Conservation (phyloP, 2,797 vertebrate genomes). For the Crocodylus rhombifer region DNA sequence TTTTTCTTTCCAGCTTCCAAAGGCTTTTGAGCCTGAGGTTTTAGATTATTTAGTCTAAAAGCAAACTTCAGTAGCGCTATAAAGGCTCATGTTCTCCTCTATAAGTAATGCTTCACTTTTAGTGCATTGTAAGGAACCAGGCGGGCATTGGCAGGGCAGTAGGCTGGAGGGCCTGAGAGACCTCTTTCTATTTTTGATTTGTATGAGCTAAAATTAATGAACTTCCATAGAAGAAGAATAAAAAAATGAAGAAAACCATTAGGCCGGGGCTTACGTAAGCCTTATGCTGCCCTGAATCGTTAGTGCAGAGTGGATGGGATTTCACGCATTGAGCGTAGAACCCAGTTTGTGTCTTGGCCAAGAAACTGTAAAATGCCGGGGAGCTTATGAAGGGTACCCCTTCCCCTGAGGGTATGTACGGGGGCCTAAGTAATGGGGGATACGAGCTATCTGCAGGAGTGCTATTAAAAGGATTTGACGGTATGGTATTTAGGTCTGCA, state of each 20-base stretch:
- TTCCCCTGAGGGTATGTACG: neutral
- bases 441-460: rapidly evolving
- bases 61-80: conserved; percentile 5
- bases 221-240: neutral
- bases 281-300: neutral
- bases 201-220: neutral
- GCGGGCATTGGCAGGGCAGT: rapidly evolving
- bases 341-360: neutral
- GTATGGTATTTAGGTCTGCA: neutral
- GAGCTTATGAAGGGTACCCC: rapidly evolving
- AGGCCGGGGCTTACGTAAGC: neutral
- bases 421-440: neutral
- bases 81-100: neutral
- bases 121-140: neutral
- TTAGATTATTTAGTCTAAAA: neutral
- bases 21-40: conserved; percentile 14
- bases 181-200: neutral
- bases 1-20: conserved; percentile 16
- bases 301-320: neutral
- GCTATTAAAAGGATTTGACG: neutral
- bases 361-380: rapidly evolving
- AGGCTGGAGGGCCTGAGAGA: rapidly evolving
- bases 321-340: neutral
- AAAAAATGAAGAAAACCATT: neutral
- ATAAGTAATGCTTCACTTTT: neutral